Evolutionary conservation across 1,140 invertebrate genomes (phyloP), one percentile per base, ranked within the genome.

Genomic region (Drosophila mojavensis): DNA sequence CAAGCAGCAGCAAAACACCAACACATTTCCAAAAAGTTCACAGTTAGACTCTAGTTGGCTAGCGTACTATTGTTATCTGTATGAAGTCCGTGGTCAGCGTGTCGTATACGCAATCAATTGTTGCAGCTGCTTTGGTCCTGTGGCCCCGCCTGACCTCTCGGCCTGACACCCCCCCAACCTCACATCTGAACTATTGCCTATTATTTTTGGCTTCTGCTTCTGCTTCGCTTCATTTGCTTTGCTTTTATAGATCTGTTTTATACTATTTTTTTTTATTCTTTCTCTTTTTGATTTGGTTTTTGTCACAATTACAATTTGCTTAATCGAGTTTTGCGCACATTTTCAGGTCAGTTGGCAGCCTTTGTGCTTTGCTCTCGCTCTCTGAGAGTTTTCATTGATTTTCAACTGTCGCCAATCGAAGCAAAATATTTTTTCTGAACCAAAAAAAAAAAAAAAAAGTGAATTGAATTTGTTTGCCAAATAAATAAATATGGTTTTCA

Each of bases 41-140:
- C 28, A 39, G 43, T 20, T 30, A 30, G 13, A 3, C 36, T 28
- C 28, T 4, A 10, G 2, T 41, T 56, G 33, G 20, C 20, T 24
- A 24, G 41, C 17, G 17, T 45, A 64, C 63, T 53, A 64, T 70
- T 60, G 60, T 70, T 65, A 71, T 65, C 62, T 62, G 24, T 45
- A 63, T 33, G 10, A n/a, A 54, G 58, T 65, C 62, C 33, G 58
- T 58, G 75, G 59, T 45, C 53, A 39, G 51, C 83, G 73, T 75
- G 77, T 65, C 83, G 83, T 83, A 89, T 88, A 86, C 84, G 84
- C 83, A 89, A 89, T 89, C 83, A 88, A 88, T 83, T 77, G 77
- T 63, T 88, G 84, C 84, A 80, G 79, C 76, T 79, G 26, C 58
- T 33, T 63, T 45, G 82, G 54, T 67, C 70, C 50, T 51, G n/a